Base-by-base conservation (phyloP, 2,797 vertebrate genomes). In the Eupleurogrammus muticus region DNA sequence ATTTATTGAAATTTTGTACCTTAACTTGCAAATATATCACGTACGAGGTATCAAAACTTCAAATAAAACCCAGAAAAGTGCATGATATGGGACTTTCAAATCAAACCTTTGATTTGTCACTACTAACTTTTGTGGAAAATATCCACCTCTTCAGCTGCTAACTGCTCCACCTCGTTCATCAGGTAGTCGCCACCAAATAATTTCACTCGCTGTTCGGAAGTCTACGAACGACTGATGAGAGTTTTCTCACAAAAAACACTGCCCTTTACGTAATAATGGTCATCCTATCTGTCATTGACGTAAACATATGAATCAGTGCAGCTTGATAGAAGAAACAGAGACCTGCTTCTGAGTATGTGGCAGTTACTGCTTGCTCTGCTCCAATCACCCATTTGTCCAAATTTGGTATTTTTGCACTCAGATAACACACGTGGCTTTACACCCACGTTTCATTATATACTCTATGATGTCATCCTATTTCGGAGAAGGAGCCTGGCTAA, bases 401-500 rank as follows among this genome's bases (percentile, higher is more conserved):
- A 47, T 48, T 32, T 55, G 0, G 5, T 8, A 14, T 19, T 48
- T 24, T 70, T 28, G 6, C 12, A 12, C 42, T 66, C 5, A 34
- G 20, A 5, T 8, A 28, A 34, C 38, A 56, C n/a, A 53, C 6
- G 28, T 28, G 13, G 72, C 38, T 42, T 36, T 49, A n/a, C 44
- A 51, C 16, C 38, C 46, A 21, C 62, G 28, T 59, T 17, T 17
- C 16, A 44, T 44, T 44, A 44, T 9, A 20, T 10, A 23, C 47
- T 54, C 28, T 8, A 52, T 75, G 70, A 80, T 66, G 49, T 82
- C 79, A 77, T 32, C 19, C 50, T 2, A 44, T 53, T 34, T 66
- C 70, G 53, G 21, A n/a, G 42, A 47, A 57, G 35, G 16, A 53
- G 66, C n/a, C 46, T 42, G 51, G 44, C 16, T 0, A 24, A 34